Evolutionary conservation across 2,113 vertebrate genomes (phyloP).

Genomic region (Hemiprocne comata): DNA sequence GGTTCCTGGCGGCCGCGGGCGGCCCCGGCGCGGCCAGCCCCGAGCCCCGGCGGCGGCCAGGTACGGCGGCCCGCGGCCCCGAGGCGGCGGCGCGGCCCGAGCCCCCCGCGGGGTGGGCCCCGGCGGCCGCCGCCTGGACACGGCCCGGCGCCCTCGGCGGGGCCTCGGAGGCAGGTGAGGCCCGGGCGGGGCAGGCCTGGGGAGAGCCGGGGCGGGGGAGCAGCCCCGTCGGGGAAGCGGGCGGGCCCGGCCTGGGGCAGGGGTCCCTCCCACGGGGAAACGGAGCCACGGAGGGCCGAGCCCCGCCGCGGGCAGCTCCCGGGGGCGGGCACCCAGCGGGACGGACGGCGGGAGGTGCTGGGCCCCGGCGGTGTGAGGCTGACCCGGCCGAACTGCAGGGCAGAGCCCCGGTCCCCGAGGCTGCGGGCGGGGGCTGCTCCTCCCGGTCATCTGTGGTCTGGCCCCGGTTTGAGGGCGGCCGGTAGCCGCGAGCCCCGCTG

Average conservation of each 20-base stretch:
- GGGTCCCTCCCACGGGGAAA: too few species aligned
- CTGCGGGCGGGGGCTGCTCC: neutral
- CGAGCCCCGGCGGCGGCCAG: neutral
- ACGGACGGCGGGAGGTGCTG: too few species aligned
- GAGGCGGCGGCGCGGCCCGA: neutral
- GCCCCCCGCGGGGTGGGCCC: neutral
- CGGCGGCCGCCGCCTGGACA: neutral
- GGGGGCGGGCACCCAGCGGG: too few species aligned
- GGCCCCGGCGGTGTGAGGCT: too few species aligned
- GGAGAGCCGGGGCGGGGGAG: neutral
- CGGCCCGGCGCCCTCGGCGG: constrained; percentile 15
- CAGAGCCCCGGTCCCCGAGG: too few species aligned
- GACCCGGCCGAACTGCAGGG: too few species aligned
- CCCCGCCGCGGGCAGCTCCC: neutral
- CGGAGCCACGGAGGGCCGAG: too few species aligned
- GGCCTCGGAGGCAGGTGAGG: neutral
- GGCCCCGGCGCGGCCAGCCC: neutral
- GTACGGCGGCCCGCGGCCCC: neutral
- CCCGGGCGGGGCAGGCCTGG: neutral
- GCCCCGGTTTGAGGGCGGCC: neutral
- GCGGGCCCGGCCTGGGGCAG: too few species aligned
- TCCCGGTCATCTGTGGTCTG: too few species aligned
- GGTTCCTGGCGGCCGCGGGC: constrained; percentile 58
- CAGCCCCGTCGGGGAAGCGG: too few species aligned
- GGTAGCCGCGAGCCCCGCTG: fast-evolving